Conservation (phyloP, 2,797 vertebrate species). For the Catostomus latipinnis region DNA sequence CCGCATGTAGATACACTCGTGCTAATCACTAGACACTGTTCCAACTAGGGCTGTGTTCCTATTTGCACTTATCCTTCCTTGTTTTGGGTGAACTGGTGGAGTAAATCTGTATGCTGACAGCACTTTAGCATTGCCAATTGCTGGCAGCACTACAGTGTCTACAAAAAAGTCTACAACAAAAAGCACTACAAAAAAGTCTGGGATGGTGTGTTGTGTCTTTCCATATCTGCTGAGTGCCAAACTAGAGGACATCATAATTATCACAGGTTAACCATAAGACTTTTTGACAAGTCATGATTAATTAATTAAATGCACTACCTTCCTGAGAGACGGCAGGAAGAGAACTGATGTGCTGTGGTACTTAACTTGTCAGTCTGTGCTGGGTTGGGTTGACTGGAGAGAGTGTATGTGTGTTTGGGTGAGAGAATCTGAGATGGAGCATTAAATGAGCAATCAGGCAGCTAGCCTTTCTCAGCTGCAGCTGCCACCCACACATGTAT, state of each 20-base stretch:
- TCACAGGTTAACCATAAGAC: constrained; percentile 42
- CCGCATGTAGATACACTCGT: constrained; percentile 24
- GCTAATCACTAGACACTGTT: constrained; percentile 36
- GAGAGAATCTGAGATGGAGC: constrained; percentile 29
- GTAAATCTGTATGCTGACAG: not conserved
- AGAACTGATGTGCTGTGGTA: constrained; percentile 40
- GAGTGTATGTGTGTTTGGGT: constrained; percentile 10
- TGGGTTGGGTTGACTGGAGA: constrained; percentile 22
- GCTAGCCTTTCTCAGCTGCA: constrained; percentile 53
- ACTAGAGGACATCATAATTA: constrained; percentile 41
- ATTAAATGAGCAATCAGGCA: constrained; percentile 60
- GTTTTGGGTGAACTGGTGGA: constrained; percentile 24
- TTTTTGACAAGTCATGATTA: constrained; percentile 36
- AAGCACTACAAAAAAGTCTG: not conserved
- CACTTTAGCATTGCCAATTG: constrained; percentile 14
- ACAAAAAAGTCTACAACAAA: too few relatives aligned
- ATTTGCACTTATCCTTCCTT: constrained; percentile 4
- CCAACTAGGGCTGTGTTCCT: constrained; percentile 15
- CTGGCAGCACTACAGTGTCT: constrained; percentile 4
- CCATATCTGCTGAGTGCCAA: constrained; percentile 31
- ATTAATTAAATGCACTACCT: constrained; percentile 46
- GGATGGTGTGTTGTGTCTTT: constrained; percentile 17
- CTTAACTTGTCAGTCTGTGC: constrained; percentile 37
- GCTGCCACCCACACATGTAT: constrained; percentile 53
- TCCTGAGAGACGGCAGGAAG: constrained; percentile 22